Evolutionary conservation across 1,140 invertebrate genomes (phyloP), one percentile per base, ranked within the genome.

Genomic region (Neocloeon triangulifer): DNA sequence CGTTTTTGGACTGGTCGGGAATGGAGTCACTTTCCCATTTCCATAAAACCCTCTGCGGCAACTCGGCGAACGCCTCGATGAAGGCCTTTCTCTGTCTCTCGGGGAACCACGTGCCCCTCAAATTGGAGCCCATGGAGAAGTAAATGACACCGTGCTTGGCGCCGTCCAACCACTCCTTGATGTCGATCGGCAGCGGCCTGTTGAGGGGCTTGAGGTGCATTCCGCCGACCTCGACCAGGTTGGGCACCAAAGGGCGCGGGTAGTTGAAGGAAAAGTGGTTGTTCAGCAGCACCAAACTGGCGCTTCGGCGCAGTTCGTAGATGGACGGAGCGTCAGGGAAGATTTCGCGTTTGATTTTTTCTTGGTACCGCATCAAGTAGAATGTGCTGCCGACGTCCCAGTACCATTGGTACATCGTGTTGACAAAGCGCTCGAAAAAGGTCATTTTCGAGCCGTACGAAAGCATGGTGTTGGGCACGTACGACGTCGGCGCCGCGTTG

Each of bases 401-500:
- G n/a, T n/a, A n/a, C n/a, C n/a, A n/a, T n/a, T n/a, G n/a, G n/a
- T 25, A n/a, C 2, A 32, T 13, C 13, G 33, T 23, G 32, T 41
- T 45, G 18, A 32, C 25, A 1, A 34, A 15, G 2, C 72, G 49
- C 38, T 71, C 52, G 44, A 53, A 61, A 23, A 73, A 61, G 14
- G 43, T 59, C 63, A 72, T 65, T 4, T 49, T 40, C 30, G 64
- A 51, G 1, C 55, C 48, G 19, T 55, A 60, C 1, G 51, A 43
- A 9, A 64, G 42, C 41, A 70, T 53, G 30, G 60, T 65, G 14
- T 60, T 59, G 0, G 70, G 63, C 16, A 67, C 55, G 37, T 64
- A 61, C 0, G 67, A 29, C 10, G 27, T 14, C 8, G 14, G 14
- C 14, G 27, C 27, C 3, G 27, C 14, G 32, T 38, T 40, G 4